Percentiles rank a stretch among this genome's conserved stretches.
Conservation (phyloP, 2,113 vertebrate species). For the Bungarus multicinctus region DNA sequence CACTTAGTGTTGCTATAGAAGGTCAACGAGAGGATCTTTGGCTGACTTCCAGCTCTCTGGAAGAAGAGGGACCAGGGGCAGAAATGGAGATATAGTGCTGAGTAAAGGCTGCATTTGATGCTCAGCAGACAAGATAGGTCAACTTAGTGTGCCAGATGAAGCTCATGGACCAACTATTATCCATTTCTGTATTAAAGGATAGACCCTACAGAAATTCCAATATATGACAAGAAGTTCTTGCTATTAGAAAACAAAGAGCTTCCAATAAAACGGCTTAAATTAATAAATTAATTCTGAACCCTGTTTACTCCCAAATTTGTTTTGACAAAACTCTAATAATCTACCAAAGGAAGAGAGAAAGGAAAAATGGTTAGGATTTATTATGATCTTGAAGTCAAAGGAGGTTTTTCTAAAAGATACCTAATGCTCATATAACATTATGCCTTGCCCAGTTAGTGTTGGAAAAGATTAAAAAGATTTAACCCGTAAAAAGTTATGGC, state of each 20-base stretch:
- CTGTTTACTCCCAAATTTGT: not conserved
- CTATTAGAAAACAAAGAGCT: not conserved
- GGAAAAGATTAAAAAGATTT: not conserved
- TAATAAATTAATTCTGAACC: not conserved
- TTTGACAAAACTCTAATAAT: not conserved
- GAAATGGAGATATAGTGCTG: not conserved
- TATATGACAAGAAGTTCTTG: not conserved
- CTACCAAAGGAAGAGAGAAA: not conserved
- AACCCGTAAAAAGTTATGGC: not conserved
- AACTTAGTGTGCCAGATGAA: not conserved
- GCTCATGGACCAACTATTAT: not conserved
- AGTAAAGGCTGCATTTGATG: not conserved
- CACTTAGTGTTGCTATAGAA: not conserved
- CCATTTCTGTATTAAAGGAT: not conserved
- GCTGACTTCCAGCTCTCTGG: not conserved
- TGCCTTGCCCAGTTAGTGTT: not conserved
- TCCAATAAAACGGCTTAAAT: not conserved
- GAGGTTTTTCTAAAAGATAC: not conserved
- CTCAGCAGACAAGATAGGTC: not conserved
- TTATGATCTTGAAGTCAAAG: not conserved
- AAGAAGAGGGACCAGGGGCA: not conserved
- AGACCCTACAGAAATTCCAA: not conserved
- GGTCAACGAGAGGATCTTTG: not conserved
- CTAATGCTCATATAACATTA: not conserved
- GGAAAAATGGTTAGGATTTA: not conserved